Base-by-base conservation (phyloP, 2,797 vertebrate species). In the Okamejei kenojei region DNA sequence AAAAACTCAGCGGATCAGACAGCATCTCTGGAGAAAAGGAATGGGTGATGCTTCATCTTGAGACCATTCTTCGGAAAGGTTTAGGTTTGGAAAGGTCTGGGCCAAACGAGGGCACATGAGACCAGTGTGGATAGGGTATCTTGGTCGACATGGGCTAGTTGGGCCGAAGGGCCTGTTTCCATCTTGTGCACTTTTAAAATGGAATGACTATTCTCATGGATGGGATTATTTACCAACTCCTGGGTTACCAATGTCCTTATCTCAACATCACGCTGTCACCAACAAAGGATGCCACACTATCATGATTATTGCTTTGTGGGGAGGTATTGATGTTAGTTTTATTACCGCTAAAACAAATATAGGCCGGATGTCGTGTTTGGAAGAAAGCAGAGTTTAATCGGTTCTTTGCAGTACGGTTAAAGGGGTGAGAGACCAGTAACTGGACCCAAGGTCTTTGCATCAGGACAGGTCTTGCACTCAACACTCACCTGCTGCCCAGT, bases 401-500 rank as follows among this genome's bases (percentile, higher is more conserved):
- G 13, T 65, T 1, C n/a, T 4, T 71, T 32, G 45, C 74, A 54
- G 23, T 54, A 74, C 45, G 54, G 15, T 92, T 92, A 13, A 74
- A 92, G 38, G 38, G 71, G 71, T 71, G 29, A 88, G 90, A 74
- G 54, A 81, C 19, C n/a, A 77, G n/a, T 93, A 78, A 81, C 15
- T 78, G 93, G 93, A 93, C 21, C 32, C 63, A 26, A 73, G n/a
- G 10, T 71, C 17, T 15, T 38, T 68, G 61, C 61, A 65, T 95
- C 95, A 94, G 94, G 94, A 94, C 84, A 94, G 81, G 94, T 93
- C 21, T 86, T 3, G 54, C 29, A 17, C 65, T 86, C 10, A 35
- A 32, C 9, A 93, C 97, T 98, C 95, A 99, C 99, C 96, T 99
- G 99, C 96, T 99, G 98, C 94, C 98, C 98, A 0, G 99, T 99